These are phyloP conservation scores for Coenonympha arcania DNA, from an alignment of 2,888 invertebrate species.

Conservation along the genomic window DNA sequence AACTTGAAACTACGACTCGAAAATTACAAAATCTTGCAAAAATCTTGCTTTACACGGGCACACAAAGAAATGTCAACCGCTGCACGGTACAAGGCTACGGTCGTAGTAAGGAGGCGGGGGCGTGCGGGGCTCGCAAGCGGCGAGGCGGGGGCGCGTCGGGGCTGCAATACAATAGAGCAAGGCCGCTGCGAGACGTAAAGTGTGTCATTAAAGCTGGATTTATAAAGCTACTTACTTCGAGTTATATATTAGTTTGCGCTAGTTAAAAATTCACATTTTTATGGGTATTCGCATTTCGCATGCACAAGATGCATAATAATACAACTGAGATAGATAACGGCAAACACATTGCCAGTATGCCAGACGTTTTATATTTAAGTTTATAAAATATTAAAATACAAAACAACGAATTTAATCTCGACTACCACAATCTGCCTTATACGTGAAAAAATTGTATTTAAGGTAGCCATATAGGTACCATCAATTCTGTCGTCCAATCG, in stretches of 20 bases:
- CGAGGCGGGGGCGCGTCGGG: slow-evolving; percentile 3
- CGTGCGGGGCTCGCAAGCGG: neutral
- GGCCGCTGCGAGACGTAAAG: slow-evolving; percentile 13
- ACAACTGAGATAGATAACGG: too few relatives aligned
- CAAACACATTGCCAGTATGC: too few relatives aligned
- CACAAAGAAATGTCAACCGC: slow-evolving; percentile 23
- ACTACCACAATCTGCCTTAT: too few relatives aligned
- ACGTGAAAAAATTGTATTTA: too few relatives aligned
- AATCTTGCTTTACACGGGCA: slow-evolving; percentile 5
- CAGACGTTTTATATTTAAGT: too few relatives aligned
- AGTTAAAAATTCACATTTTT: slow-evolving; percentile 2
- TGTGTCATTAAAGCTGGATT: slow-evolving; percentile 15
- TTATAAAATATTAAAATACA: too few relatives aligned
- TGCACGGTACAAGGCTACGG: slow-evolving; percentile 18
- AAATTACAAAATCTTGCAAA: slow-evolving; percentile 20
- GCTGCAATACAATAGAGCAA: slow-evolving; percentile 13
- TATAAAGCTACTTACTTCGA: slow-evolving; percentile 6
- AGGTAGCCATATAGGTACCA: too few relatives aligned
- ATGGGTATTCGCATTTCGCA: neutral
- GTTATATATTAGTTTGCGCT: slow-evolving; percentile 4
- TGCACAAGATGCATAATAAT: neutral
- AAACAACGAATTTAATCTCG: too few relatives aligned
- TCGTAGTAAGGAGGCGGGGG: slow-evolving; percentile 10
- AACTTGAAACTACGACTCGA: slow-evolving; percentile 7
- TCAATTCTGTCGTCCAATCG: too few relatives aligned